Evolutionary conservation across 2,113 vertebrate species (phyloP), one percentile per base, ranked within the genome.

Genomic region (Aramus guarauna): DNA sequence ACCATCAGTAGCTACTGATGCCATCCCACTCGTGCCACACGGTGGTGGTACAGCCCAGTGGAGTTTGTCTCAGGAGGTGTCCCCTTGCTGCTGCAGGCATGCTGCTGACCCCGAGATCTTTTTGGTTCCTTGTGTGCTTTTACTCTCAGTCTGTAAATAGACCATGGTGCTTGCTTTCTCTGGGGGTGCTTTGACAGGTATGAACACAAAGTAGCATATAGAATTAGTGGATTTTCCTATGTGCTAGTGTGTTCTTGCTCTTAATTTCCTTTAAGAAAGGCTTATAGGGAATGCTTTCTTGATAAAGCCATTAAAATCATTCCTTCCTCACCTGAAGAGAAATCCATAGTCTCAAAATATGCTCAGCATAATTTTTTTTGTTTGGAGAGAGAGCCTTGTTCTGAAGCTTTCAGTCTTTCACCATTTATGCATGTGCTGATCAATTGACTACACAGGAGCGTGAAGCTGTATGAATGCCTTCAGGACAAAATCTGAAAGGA

Each of bases 21-120:
- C 69, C 2, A 0, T 45, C 58, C 21, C 12, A 29, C 11, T 41
- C 0, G 0, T 50, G 64, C 45, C 77, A 90, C 43, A 17, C 0
- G 21, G 41, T 9, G 62, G 45, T 36, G 69, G 34, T 64, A 41
- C 50, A 77, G 60, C 32, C 4, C 11, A 6, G 19, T 21, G 11
- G 19, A 17, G 36, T 45, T 55, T 64, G 16, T 43, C 50, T 52
- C 15, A 3, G n/a, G 32, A 60, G 12, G 5, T 34, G n/a, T 58
- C 14, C n/a, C 66, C 27, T n/a, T 60, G 62, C 32, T 75, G 73
- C 23, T 1, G 5, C 19, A 37, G 43, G 15, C 22, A 11, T 21
- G 11, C 58, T 62, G 23, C n/a, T 62, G 36, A 26, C 32, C 41
- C 64, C 0, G 22, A 20, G 52, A 63, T 10, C 27, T 15, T 66